Base-by-base conservation (phyloP, 2,113 vertebrate genomes). In the Peromyscus maniculatus region DNA sequence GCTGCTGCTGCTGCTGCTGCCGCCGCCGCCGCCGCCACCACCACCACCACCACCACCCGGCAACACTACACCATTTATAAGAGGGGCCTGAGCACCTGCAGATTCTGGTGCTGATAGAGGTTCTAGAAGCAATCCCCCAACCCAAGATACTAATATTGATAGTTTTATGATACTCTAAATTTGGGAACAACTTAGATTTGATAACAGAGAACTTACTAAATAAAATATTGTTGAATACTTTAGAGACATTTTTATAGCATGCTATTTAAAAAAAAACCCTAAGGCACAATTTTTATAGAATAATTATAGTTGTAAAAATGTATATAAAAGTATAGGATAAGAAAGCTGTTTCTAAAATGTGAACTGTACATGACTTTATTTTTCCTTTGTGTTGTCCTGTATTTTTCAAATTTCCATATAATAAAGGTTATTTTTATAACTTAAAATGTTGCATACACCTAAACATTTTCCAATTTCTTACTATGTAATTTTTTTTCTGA, bases 371-470 rank as follows among this genome's bases (percentile, higher is more conserved):
- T 87, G 36, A 11, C 92, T 97, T 97, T 89, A 87, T 57, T 96
- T 96, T 96, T 95, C 86, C 52, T 93, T 96, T 93, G 78, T 83
- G 67, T 94, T 96, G 88, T 87, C 78, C 52, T 72, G 15, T 64
- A 67, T 78, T 97, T 96, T 96, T 39, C 87, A 93, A 89, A 95
- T 95, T 96, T 91, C 31, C 49, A 91, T 69, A 36, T 69, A 93
- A 94, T 75, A 97, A 96, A 96, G 49, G 87, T 46, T 77, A 91
- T 36, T 67, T 95, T 91, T 93, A 87, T 83, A 89, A 92, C 55
- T 88, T 89, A 46, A 96, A 91, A 89, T 19, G 94, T 59, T 36
- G 8, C 39, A 96, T 55, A 46, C 22, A 90, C 17, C 72, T 94
- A 57, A 5, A 93, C 95, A 39, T 71, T 93, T 79, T 78, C 66